A percentile compares a stretch with the other conserved stretches of the same genome.
phyloP scores from a whole-genome alignment of 2,888 invertebrate species.

The Achlya flavicornis region DNA sequence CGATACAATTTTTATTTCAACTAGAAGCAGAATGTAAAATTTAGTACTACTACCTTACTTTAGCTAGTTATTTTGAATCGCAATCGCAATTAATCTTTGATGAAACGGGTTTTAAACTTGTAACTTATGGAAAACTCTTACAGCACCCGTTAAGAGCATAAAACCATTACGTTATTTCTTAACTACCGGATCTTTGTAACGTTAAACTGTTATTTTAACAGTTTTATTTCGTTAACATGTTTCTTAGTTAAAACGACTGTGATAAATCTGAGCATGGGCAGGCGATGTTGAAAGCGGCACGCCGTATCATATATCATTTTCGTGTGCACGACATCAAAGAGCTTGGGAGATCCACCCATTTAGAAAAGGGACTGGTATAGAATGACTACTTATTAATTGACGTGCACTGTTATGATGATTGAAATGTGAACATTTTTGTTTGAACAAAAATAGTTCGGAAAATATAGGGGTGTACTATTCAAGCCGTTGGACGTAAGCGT shows the following conservation, averaged over 20 bases:
- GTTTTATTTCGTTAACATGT: conserved; percentile 45
- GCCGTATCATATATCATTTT: conserved; percentile 54
- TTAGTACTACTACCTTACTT: conserved; percentile 22
- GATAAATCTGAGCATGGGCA: conserved; percentile 41
- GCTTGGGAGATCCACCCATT: conserved; percentile 41
- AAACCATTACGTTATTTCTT: conserved; percentile 42
- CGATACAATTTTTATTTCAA: conserved; percentile 36
- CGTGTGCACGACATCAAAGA: conserved; percentile 58
- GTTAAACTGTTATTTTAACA: conserved; percentile 47
- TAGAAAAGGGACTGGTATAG: conserved; percentile 40
- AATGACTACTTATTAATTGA: conserved; percentile 59
- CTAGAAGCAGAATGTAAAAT: conserved; percentile 21
- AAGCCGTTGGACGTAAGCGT: neutral
- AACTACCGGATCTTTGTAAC: conserved; percentile 52
- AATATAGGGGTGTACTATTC: conserved; percentile 35
- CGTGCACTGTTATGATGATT: conserved; percentile 55
- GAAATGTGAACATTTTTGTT: conserved; percentile 59
- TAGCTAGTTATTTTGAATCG: conserved; percentile 18
- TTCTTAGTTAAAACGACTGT: conserved; percentile 43
- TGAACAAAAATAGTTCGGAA: conserved; percentile 42
- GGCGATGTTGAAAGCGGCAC: conserved; percentile 38
- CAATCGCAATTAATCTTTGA: conserved; percentile 26
- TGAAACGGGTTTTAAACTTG: conserved; percentile 27
- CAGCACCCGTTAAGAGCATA: conserved; percentile 40
- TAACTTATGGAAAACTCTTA: conserved; percentile 28